A percentile compares a stretch with the other conserved stretches of the same genome.
These are phyloP conservation scores for Sciurus niger DNA, from an alignment of 2,113 vertebrate genomes.

Conservation along the genomic window DNA sequence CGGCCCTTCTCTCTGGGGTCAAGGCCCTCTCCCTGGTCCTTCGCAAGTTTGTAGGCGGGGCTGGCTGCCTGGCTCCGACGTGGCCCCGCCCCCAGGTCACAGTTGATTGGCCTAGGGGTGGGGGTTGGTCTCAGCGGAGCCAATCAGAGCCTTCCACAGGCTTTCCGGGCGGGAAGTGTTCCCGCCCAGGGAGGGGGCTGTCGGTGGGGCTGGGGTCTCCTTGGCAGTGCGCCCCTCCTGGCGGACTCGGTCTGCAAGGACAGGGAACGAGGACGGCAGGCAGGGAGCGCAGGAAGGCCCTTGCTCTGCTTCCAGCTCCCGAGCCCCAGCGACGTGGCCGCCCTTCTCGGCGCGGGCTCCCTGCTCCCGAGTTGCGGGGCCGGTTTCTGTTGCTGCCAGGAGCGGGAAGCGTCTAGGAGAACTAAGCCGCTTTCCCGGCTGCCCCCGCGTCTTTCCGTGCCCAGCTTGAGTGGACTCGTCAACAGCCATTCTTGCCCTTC, in stretches of 20 bases:
- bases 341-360: not conserved
- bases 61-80: not conserved
- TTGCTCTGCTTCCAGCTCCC: not conserved
- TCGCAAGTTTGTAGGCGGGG: not conserved
- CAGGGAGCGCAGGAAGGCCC: not conserved
- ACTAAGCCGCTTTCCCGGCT: not conserved
- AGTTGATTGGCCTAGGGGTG: not conserved
- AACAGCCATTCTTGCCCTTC: not conserved
- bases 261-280: too few relatives aligned
- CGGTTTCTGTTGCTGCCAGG: not conserved
- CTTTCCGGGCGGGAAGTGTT: not conserved
- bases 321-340: not conserved
- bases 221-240: rapidly evolving
- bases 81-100: too few relatives aligned
- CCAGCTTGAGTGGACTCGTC: not conserved
- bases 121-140: not conserved
- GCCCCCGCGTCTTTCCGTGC: not conserved
- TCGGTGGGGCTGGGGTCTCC: not conserved
- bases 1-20: not conserved
- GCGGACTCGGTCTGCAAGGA: not conserved
- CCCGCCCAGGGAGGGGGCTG: too few relatives aligned
- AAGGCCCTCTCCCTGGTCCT: not conserved
- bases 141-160: not conserved
- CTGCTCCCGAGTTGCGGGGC: not conserved
- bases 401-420: not conserved